These are phyloP conservation scores for Platyscelio sp. DNA, from an alignment of 2,888 invertebrate genomes.

Conservation along the genomic window DNA sequence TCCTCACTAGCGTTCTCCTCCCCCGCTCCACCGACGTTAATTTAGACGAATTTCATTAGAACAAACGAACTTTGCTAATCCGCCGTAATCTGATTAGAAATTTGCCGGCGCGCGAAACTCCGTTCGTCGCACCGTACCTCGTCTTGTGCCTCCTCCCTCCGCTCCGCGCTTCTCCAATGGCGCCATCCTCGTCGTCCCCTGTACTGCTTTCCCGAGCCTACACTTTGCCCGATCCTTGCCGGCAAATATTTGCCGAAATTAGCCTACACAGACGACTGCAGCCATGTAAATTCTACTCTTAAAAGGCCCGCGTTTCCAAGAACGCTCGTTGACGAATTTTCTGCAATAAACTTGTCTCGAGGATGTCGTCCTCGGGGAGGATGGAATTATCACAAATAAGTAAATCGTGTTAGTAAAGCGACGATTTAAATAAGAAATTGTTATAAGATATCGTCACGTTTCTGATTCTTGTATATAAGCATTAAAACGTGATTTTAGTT, in stretches of 20 bases:
- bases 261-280: conserved; percentile 76
- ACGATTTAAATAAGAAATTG: conserved; percentile 19
- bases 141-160: conserved; percentile 24
- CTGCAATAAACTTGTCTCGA: conserved; percentile 52
- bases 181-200: conserved; percentile 65
- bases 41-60: conserved; percentile 85
- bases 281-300: conserved; percentile 67
- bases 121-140: conserved; percentile 66
- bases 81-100: conserved; percentile 85
- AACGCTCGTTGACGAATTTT: conserved; percentile 62
- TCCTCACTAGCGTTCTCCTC: conserved; percentile 67
- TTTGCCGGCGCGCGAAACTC: conserved; percentile 82
- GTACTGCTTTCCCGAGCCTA: conserved; percentile 76
- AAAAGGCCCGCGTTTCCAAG: conserved; percentile 64
- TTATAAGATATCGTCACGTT: no score
- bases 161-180: conserved; percentile 41
- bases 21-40: conserved; percentile 82
- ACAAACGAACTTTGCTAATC: conserved; percentile 85
- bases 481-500: no score
- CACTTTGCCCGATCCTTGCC: conserved; percentile 78
- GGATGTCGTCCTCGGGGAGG: background rate
- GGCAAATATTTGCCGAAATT: conserved; percentile 84
- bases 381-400: conserved; percentile 42
- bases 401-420: conserved; percentile 35
- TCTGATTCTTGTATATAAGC: no score